Conservation (phyloP, 2,113 vertebrate genomes). For the Dunckerocampus dactyliophorus region DNA sequence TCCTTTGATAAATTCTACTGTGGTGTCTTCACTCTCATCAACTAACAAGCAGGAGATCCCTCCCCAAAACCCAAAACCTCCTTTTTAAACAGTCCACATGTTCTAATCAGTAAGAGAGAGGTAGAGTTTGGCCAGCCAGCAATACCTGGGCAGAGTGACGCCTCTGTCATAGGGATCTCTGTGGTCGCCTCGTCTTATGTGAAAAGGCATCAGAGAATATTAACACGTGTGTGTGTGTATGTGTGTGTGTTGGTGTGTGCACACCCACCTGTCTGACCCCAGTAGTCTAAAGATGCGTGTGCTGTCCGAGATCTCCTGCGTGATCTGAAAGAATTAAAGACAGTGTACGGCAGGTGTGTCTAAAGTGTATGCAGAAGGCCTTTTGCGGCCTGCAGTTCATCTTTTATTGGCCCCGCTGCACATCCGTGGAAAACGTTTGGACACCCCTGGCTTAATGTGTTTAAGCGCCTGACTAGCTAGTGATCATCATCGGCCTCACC, state of each 20-base stretch:
- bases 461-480: neutral
- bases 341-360: neutral
- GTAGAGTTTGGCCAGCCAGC: constrained; percentile 12
- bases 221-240: constrained; percentile 30
- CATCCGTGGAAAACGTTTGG: no score
- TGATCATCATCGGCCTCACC: constrained; percentile 66
- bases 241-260: neutral
- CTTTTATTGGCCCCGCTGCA: no score
- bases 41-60: neutral
- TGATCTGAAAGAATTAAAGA: constrained; percentile 77
- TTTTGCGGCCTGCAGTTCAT: no score
- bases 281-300: constrained; percentile 96
- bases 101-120: constrained; percentile 24
- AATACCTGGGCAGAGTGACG: constrained; percentile 54
- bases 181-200: constrained; percentile 51
- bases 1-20: constrained; percentile 5
- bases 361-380: neutral
- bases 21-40: constrained; percentile 17
- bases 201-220: constrained; percentile 52
- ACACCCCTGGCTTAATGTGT: no score
- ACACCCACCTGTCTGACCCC: constrained; percentile 94
- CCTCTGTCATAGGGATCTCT: constrained; percentile 49
- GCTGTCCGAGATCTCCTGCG: constrained; percentile 97
- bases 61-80: neutral
- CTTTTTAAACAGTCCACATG: neutral